A percentile compares a stretch with the other conserved stretches of the same genome.
Conservation (phyloP, 2,797 vertebrate genomes). For the Pseudotriccus pelzelni region DNA sequence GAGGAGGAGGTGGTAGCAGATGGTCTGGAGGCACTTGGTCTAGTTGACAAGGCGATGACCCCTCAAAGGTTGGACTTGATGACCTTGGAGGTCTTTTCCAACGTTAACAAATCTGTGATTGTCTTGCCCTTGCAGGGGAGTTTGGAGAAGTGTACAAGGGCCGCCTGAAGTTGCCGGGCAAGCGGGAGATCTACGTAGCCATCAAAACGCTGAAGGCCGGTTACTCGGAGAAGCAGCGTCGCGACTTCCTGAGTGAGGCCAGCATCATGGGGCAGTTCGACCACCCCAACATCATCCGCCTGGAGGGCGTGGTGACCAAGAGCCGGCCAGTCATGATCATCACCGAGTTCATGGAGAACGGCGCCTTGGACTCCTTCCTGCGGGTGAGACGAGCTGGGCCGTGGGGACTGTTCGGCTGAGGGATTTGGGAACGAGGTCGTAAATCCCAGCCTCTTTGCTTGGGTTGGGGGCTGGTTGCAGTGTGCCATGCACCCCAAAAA, state of each 20-base stretch:
- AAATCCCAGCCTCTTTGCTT: neutral
- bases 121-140: slow-evolving; percentile 82
- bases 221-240: slow-evolving; percentile 96
- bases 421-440: neutral
- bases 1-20: neutral
- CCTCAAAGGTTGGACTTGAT: neutral
- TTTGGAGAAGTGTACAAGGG: slow-evolving; percentile 99
- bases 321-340: slow-evolving; percentile 98
- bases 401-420: rapidly evolving
- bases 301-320: slow-evolving; percentile 98
- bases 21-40: neutral
- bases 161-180: slow-evolving; percentile 94
- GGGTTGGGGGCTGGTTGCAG: neutral
- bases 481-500: neutral
- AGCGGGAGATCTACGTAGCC: slow-evolving; percentile 95
- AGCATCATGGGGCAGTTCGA: slow-evolving; percentile 99
- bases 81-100: neutral
- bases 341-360: slow-evolving; percentile 99
- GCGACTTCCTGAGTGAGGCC: slow-evolving; percentile 96
- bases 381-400: slow-evolving; percentile 80
- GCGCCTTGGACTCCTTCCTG: slow-evolving; percentile 96
- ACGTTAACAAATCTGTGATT: neutral
- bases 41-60: neutral
- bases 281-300: slow-evolving; percentile 96
- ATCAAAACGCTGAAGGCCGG: slow-evolving; percentile 97